phyloP scores from a whole-genome alignment of 2,113 vertebrate species.

The Oreochromis spilurus region DNA sequence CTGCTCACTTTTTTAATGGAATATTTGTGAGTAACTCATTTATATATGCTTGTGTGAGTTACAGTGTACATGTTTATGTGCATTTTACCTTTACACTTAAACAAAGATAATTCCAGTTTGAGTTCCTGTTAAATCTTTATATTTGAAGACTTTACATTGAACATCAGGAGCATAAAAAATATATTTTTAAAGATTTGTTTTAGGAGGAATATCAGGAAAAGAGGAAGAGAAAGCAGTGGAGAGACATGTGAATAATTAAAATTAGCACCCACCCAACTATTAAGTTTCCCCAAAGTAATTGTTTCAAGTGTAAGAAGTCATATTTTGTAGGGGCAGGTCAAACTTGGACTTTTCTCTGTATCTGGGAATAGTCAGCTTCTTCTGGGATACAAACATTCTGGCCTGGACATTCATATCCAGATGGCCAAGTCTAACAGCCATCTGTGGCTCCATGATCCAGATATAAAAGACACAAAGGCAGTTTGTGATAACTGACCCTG shows the following conservation, averaged over 20 bases:
- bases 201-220: neutral
- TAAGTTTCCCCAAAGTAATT: neutral
- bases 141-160: neutral
- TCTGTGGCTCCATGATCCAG: constrained; percentile 42
- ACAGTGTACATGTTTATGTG: neutral
- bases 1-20: neutral
- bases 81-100: neutral
- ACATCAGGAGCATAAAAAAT: neutral
- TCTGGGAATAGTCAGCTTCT: constrained; percentile 22
- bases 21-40: neutral
- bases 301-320: neutral
- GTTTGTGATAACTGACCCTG: constrained; percentile 38
- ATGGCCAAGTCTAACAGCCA: constrained; percentile 52
- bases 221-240: neutral
- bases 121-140: neutral
- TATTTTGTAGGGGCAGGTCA: neutral
- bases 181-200: neutral
- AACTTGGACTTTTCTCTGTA: neutral
- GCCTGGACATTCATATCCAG: constrained; percentile 46
- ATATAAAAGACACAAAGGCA: constrained; percentile 22
- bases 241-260: neutral
- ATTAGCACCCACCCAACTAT: neutral
- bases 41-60: neutral
- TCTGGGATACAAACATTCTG: constrained; percentile 37
- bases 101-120: neutral